Conservation (phyloP, 2,888 invertebrate species). For the Agrochola macilenta region DNA sequence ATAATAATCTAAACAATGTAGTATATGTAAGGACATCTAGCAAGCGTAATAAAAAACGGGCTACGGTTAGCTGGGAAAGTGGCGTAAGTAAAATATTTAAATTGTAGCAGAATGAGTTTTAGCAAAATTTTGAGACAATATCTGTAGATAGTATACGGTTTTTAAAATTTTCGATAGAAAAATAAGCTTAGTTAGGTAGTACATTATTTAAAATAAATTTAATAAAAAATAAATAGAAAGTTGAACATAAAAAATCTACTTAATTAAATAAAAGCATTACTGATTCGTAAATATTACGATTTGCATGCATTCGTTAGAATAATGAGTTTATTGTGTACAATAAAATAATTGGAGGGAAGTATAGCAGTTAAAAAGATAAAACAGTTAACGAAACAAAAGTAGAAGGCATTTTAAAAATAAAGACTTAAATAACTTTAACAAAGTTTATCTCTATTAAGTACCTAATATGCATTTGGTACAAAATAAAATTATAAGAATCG, state of each 20-base stretch:
- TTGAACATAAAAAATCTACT: no score
- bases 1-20: slow-evolving; percentile 70
- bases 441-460: not conserved
- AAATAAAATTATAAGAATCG: not conserved
- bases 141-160: accelerated
- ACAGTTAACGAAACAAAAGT: not conserved
- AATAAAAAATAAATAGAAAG: no score
- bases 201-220: no score
- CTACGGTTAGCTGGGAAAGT: slow-evolving; percentile 15
- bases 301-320: no score
- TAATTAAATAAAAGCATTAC: not conserved
- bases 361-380: not conserved
- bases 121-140: not conserved
- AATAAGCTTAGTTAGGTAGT: no score
- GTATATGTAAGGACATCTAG: slow-evolving; percentile 73
- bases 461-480: not conserved
- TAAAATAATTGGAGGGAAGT: not conserved
- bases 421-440: not conserved
- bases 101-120: not conserved
- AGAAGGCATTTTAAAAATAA: not conserved
- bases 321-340: not conserved
- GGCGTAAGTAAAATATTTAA: slow-evolving; percentile 51
- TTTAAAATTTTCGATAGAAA: no score
- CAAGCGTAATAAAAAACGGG: slow-evolving; percentile 71
- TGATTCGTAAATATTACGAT: not conserved